Evolutionary conservation across 2,113 vertebrate species (phyloP), one percentile per base, ranked within the genome.

Genomic region (Labeo catla): DNA sequence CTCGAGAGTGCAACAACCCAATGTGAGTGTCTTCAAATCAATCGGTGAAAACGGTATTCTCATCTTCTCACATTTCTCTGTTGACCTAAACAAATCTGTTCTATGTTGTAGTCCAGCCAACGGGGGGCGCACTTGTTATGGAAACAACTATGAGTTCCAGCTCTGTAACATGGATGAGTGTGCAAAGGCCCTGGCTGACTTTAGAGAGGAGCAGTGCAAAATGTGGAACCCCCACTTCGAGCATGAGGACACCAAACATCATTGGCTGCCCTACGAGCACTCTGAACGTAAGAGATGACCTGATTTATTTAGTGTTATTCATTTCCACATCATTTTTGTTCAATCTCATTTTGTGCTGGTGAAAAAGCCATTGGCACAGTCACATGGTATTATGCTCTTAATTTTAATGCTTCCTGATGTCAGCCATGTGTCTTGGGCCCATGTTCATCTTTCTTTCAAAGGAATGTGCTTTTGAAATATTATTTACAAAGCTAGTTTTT

Each of bases 261-360:
- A 97, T 89, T 99, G 98, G 98, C 93, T 98, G 54, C 97, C 98
- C 0, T 96, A 97, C 2, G 96, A 99, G 76, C 98, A 99, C 12
- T 90, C 93, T 0, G 97, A 99, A 13, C 94, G 97, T 99, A 94
- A 96, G 93, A 23, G 47, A 76, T 8, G 39, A n/a, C 2, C 28
- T 52, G 34, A 21, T 57, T 61, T 12, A 13, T 84, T 39, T 57
- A 36, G 23, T 19, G 23, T 36, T 28, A 10, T 45, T 84, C n/a
- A 4, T 4, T 8, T 43, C 2, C 70, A 49, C 2, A 16, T 65
- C 6, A 13, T n/a, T 8, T 45, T 43, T 28, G 8, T 47, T n/a
- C 13, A 36, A 8, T 21, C 39, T 73, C 21, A 49, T 39, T 39
- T 85, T 74, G 34, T 70, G 47, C 28, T 36, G 61, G 36, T n/a